phyloP scores from a whole-genome alignment of 2,113 vertebrate species.

The Meleagris gallopavo region DNA sequence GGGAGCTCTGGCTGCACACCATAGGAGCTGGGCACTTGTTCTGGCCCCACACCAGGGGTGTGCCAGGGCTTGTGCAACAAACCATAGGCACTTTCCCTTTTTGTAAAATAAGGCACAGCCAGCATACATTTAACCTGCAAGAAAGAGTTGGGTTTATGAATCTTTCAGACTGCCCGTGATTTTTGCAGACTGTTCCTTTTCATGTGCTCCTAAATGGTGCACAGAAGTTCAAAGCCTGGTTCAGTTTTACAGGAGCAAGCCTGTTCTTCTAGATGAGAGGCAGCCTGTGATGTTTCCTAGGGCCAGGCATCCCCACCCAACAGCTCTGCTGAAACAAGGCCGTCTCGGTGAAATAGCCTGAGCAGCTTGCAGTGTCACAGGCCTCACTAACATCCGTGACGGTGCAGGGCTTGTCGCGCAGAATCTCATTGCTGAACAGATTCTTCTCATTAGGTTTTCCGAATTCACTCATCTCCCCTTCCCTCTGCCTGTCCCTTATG shows the following conservation, averaged over 20 bases:
- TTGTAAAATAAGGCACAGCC: not conserved
- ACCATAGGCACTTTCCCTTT: accelerated
- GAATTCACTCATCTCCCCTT: not conserved
- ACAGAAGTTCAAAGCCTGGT: slow-evolving; percentile 8
- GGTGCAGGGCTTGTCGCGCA: not conserved
- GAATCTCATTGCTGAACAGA: not conserved
- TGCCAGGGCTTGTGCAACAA: not conserved
- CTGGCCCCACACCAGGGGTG: not conserved
- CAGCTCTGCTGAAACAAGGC: slow-evolving; percentile 7
- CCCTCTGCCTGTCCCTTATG: not conserved
- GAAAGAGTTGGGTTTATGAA: not conserved
- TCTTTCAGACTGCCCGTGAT: not conserved
- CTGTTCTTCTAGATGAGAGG: slow-evolving; percentile 58
- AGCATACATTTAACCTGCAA: not conserved
- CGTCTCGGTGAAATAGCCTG: not conserved
- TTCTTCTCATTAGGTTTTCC: not conserved
- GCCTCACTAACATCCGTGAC: not conserved
- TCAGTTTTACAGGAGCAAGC: slow-evolving; percentile 53
- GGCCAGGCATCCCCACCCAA: slow-evolving; percentile 33
- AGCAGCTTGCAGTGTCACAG: not conserved
- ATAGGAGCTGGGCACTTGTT: not conserved
- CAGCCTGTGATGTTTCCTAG: not conserved
- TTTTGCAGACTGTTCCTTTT: not conserved
- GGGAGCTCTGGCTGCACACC: not conserved
- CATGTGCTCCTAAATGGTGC: not conserved